Base-by-base conservation (phyloP, 2,888 invertebrate genomes). In the Drosophila pullipes region DNA sequence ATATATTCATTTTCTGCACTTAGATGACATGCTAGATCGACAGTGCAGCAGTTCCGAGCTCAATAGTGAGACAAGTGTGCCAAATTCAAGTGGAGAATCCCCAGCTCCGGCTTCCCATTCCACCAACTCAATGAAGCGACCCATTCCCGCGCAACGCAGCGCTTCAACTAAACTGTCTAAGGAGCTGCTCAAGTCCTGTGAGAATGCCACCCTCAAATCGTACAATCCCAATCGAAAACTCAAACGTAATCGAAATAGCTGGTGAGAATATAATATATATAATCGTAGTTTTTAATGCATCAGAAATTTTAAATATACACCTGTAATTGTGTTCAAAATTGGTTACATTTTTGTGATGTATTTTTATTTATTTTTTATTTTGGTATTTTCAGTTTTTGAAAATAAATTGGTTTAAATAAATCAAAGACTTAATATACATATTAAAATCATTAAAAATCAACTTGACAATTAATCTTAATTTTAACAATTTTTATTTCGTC, bases 201-300 rank as follows among this genome's bases (percentile, higher is more conserved):
- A 93, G 52, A 92, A 81, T 64, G 87, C 92, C 25, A 87, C 90
- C 10, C 77, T 92, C 1, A 93, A 92, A 61, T 93, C 93, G 3
- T 93, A 93, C 64, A 93, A 93, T 90, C 93, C 93, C 22, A 93
- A 93, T 81, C 85, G 93, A 6, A 93, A 93, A 68, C 85, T 93
- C 0, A 93, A 93, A 75, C 88, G 93, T 1, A 93, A 93, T 78
- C 88, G 93, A 2, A 92, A 93, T 39, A 92, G 91, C 74, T 92
- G 91, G 91, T 93, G 71, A 86, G 91, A 25, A 47, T 13, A 25
- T 47, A 16, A 9, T 16, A 4, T 2, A 13, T 22, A 11, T 44
- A 44, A 44, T 22, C 6, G 13, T 1, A 44, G 44, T 22, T 44
- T 13, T 44, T 13, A 44, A 13, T 47, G 47, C 7, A 47, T 22